Evolutionary conservation across 2,797 vertebrate genomes (phyloP).

Genomic region (Spatula clypeata): DNA sequence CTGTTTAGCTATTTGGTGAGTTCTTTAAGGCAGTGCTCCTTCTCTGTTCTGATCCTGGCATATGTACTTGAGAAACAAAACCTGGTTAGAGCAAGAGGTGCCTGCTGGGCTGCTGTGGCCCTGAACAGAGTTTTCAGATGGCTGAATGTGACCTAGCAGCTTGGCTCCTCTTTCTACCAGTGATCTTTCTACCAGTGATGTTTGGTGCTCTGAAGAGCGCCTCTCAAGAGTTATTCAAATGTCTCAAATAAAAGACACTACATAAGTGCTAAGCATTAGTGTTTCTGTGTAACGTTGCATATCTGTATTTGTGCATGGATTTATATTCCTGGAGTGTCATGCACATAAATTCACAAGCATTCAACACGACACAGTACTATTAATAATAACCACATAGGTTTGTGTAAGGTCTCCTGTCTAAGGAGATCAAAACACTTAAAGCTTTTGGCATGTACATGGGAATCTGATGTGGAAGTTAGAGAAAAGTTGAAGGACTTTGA

Average conservation of each 20-base stretch:
- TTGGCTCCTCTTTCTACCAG: neutral
- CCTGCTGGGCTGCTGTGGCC: neutral
- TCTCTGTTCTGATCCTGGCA: neutral
- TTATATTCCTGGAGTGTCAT: neutral
- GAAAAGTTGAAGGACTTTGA: neutral
- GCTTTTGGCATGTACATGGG: neutral
- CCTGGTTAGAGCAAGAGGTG: neutral
- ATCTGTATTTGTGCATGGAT: neutral
- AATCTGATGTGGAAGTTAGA: neutral
- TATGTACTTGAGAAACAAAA: accelerated
- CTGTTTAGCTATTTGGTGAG: neutral
- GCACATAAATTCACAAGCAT: neutral
- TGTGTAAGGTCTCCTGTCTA: neutral
- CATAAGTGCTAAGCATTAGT: accelerated
- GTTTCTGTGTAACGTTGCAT: accelerated
- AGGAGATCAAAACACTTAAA: neutral
- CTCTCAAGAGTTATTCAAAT: neutral
- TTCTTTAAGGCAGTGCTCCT: neutral
- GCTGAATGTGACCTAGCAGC: neutral
- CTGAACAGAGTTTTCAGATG: neutral
- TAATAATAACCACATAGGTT: neutral
- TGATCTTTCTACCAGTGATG: neutral
- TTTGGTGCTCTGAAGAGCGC: neutral
- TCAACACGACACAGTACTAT: neutral
- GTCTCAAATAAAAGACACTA: neutral